phyloP scores from a whole-genome alignment of 2,797 vertebrate genomes.

The Acanthornis magna region DNA sequence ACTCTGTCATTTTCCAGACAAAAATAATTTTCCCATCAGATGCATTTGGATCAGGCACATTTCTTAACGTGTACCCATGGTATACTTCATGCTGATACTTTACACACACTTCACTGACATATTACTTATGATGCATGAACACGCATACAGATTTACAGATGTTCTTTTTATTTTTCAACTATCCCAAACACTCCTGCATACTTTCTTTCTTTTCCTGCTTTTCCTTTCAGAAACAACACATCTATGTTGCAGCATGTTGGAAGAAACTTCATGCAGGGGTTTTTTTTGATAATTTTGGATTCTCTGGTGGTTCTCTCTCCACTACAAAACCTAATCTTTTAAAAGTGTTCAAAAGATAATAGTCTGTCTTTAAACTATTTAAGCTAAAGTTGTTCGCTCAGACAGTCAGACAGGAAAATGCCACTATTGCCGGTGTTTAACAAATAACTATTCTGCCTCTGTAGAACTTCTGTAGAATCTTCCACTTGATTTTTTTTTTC shows the following conservation, averaged over 20 bases:
- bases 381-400: conserved; percentile 11
- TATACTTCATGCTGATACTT: not conserved
- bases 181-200: not conserved
- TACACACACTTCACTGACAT: not conserved
- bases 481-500: not conserved
- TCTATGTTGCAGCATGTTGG: not conserved
- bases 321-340: not conserved
- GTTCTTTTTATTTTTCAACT: not conserved
- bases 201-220: not conserved
- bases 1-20: not conserved
- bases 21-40: not conserved
- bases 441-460: not conserved
- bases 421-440: not conserved
- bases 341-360: not conserved
- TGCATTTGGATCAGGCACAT: not conserved
- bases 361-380: not conserved
- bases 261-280: not conserved
- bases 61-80: not conserved
- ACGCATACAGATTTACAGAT: not conserved
- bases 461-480: not conserved
- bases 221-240: not conserved
- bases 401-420: not conserved
- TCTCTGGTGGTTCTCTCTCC: not conserved
- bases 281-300: not conserved
- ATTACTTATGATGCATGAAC: not conserved